Conservation (phyloP, 2,113 vertebrate genomes). For the Clarias gariepinus region DNA sequence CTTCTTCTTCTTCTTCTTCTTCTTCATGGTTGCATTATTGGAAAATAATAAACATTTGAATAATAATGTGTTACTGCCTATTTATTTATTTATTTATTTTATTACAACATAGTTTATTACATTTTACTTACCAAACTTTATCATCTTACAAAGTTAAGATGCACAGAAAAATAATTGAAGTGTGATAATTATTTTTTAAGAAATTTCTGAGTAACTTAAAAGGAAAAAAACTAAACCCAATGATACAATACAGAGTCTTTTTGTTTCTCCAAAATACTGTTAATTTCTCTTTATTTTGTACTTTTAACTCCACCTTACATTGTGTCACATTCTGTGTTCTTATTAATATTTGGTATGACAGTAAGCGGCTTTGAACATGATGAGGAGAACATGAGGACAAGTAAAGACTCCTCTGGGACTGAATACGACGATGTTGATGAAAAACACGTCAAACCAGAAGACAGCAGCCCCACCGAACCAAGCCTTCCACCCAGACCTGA, state of each 20-base stretch:
- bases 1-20: neutral
- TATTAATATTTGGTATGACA: neutral
- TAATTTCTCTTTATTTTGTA: neutral
- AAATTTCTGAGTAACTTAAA: neutral
- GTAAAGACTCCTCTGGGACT: conserved; percentile 45
- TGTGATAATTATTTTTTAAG: neutral
- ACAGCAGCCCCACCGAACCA: neutral
- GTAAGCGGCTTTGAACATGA: neutral
- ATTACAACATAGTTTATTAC: neutral
- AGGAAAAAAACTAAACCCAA: neutral
- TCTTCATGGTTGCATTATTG: neutral
- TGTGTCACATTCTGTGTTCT: neutral
- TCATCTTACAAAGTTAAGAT: neutral
- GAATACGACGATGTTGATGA: conserved; percentile 65
- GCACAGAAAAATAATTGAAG: neutral
- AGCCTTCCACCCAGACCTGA: conserved; percentile 43
- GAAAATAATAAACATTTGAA: neutral
- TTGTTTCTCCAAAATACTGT: neutral
- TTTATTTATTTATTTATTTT: neutral
- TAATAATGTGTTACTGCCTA: neutral
- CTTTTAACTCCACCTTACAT: too few relatives aligned
- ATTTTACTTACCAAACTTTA: neutral
- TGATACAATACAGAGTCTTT: neutral
- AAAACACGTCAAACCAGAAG: neutral
- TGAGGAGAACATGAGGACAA: neutral